Evolutionary conservation across 2,888 invertebrate species (phyloP), one percentile per base, ranked within the genome.

Genomic region (Dolichopus griseipennis): DNA sequence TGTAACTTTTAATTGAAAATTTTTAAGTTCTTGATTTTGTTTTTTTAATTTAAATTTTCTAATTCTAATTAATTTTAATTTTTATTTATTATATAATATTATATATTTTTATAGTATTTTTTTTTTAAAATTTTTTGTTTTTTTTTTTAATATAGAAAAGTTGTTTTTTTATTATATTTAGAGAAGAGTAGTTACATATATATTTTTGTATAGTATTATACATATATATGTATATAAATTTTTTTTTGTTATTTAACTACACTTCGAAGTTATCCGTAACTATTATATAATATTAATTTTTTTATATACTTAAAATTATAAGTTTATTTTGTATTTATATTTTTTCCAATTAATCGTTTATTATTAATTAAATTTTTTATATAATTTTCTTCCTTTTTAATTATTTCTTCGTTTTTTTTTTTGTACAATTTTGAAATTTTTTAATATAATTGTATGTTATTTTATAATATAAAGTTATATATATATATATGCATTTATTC

Each of bases 341-440:
- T 52, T 52, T 52, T 6, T 12, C 52, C 52, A 52, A 52, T 52
- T 52, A 52, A 52, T 52, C 52, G 52, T 52, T 18, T 52, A 52
- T 52, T 52, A 52, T 52, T 52, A 9, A 37, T 37, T 37, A 2
- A 7, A 34, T 9, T 7, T 37, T 37, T 5, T 37, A 12, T 37
- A 10, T 37, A 10, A 27, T 37, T 37, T 37, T 37, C 12, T 37
- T 37, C 12, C 8, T 2, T 37, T 37, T 7, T 10, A 37, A 7
- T 37, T 34, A 7, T 37, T 12, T 37, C 37, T 37, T 52, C 18
- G 52, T 41, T 41, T 41, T 41, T 41, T 1, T 41, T 41, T 41
- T 52, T 52, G 52, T 52, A 52, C 52, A 52, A 52, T 52, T 52
- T 52, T 52, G 52, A 52, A 52, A 18, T 41, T 41, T 41, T 41